These are phyloP conservation scores for Nycteola revayana DNA, from an alignment of 2,888 invertebrate species.

Conservation along the genomic window DNA sequence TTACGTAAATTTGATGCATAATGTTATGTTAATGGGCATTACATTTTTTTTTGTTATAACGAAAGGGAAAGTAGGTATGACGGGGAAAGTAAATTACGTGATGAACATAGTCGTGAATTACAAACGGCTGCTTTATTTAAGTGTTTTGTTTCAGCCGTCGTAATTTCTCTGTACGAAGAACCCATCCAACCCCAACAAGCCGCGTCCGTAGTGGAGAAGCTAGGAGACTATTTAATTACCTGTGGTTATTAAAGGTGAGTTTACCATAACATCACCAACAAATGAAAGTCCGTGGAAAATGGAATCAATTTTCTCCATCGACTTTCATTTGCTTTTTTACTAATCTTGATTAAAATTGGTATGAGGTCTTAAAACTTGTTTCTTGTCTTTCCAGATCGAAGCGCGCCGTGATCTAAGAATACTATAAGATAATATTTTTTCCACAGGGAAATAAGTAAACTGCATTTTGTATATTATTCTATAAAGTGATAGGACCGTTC, in stretches of 20 bases:
- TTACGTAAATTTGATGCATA: too few species aligned
- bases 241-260: constrained; percentile 95
- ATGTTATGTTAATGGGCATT: neutral
- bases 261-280: too few species aligned
- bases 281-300: too few species aligned
- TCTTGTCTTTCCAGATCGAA: constrained; percentile 74
- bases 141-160: constrained; percentile 88
- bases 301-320: too few species aligned
- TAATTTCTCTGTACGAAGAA: constrained; percentile 97
- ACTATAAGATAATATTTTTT: constrained; percentile 83
- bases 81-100: constrained; percentile 17
- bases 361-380: constrained; percentile 20
- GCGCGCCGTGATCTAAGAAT: constrained; percentile 81
- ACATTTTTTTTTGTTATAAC: constrained; percentile 7
- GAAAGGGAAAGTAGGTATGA: constrained; percentile 22
- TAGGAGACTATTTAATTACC: constrained; percentile 98
- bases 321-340: too few species aligned
- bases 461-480: constrained; percentile 84
- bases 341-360: neutral
- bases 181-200: constrained; percentile 98
- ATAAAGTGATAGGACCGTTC: constrained; percentile 82
- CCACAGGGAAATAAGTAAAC: constrained; percentile 83
- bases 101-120: constrained; percentile 6
- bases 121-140: constrained; percentile 18
- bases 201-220: constrained; percentile 97